Evolutionary conservation across 2,888 invertebrate species (phyloP).

Genomic region (Bibio marci): DNA sequence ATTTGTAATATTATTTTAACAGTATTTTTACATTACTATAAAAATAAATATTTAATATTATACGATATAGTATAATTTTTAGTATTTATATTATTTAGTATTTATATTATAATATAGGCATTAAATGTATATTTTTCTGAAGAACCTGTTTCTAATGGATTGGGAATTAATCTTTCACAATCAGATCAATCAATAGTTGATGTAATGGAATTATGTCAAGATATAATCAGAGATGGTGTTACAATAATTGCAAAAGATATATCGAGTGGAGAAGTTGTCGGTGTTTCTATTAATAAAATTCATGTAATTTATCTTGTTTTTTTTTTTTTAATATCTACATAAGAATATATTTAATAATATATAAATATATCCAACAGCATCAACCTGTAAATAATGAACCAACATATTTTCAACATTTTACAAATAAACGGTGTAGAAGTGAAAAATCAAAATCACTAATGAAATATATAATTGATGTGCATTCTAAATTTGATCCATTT

Average conservation of each 20-base stretch:
- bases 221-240: constrained; percentile 43
- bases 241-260: constrained; percentile 43
- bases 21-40: no score
- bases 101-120: no score
- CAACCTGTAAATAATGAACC: no score
- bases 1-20: no score
- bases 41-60: no score
- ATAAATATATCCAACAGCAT: no score
- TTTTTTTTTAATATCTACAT: no score
- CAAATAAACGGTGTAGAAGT: constrained; percentile 35
- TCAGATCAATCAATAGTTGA: constrained; percentile 37
- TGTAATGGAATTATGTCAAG: constrained; percentile 38
- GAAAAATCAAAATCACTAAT: constrained; percentile 39
- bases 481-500: constrained; percentile 41
- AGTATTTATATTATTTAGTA: constrained; percentile 13
- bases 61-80: no score
- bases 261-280: constrained; percentile 35
- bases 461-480: constrained; percentile 46
- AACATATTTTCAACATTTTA: no score
- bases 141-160: constrained; percentile 40
- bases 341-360: no score
- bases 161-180: constrained; percentile 36
- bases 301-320: constrained; percentile 32
- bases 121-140: constrained; percentile 33
- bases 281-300: constrained; percentile 49